Conservation (phyloP, 30 jellyfish, hydroid and myxozoan genomes). For the Hydractinia echinata region DNA sequence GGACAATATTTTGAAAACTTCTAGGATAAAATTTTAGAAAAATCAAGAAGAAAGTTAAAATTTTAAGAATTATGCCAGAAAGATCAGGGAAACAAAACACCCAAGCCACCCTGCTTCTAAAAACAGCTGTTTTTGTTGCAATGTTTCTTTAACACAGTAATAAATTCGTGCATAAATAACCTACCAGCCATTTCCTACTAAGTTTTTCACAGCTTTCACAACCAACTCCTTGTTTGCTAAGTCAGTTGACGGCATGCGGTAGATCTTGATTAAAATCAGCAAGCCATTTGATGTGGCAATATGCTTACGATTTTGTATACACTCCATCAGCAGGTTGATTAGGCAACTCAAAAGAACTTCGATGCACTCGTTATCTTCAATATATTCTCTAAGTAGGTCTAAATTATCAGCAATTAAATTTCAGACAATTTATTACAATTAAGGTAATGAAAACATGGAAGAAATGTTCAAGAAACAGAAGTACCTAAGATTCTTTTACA, state of each 20-base stretch:
- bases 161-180: background rate
- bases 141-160: background rate
- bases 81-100: too few species aligned
- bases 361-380: background rate
- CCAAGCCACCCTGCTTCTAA: too few species aligned
- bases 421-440: background rate
- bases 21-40: too few species aligned
- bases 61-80: too few species aligned
- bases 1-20: too few species aligned
- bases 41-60: too few species aligned
- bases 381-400: background rate
- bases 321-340: background rate
- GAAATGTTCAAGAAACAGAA: background rate
- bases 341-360: background rate
- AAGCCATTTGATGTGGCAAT: background rate
- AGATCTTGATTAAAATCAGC: constrained; percentile 3
- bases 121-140: too few species aligned
- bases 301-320: constrained; percentile 1
- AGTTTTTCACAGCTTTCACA: constrained; percentile 13
- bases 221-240: background rate
- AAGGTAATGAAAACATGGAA: background rate
- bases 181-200: constrained; percentile 17
- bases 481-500: background rate
- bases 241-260: background rate
- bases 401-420: background rate